Percentiles rank a stretch among this genome's conserved stretches.
These are phyloP conservation scores for Xenopus tropicalis DNA, from an alignment of 2,113 vertebrate species.

Conservation along the genomic window DNA sequence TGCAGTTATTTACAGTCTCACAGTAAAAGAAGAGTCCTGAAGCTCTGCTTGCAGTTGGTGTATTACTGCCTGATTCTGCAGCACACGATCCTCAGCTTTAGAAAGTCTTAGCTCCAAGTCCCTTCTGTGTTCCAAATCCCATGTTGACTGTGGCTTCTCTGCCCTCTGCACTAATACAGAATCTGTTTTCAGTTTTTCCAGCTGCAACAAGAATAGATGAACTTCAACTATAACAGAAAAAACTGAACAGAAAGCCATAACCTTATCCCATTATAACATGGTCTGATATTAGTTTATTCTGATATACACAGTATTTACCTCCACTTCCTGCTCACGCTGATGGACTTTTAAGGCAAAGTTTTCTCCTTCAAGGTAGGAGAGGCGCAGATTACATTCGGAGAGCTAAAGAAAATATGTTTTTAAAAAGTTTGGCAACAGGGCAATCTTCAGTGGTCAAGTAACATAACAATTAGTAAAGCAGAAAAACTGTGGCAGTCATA, in stretches of 20 bases:
- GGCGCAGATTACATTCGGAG: conserved; percentile 31
- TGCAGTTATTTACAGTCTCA: conserved; percentile 30
- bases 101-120: conserved; percentile 24
- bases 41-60: background rate
- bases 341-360: conserved; percentile 45
- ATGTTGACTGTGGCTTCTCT: background rate
- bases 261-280: background rate
- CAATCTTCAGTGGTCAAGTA: too few relatives aligned
- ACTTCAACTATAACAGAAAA: too few relatives aligned
- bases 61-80: conserved; percentile 21
- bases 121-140: conserved; percentile 18
- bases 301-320: conserved; percentile 26
- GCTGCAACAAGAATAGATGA: conserved; percentile 29
- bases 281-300: too few relatives aligned
- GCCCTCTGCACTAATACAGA: conserved; percentile 8
- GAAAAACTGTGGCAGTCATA: too few relatives aligned
- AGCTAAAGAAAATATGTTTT: conserved; percentile 36
- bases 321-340: conserved; percentile 46
- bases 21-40: conserved; percentile 34
- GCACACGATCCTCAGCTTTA: conserved; percentile 30
- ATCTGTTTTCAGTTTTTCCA: conserved; percentile 41
- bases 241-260: background rate
- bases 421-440: background rate
- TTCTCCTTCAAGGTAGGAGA: conserved; percentile 49
- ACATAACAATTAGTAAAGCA: too few relatives aligned